phyloP scores from a whole-genome alignment of 2,113 vertebrate genomes.

The Microcebus jonahi region DNA sequence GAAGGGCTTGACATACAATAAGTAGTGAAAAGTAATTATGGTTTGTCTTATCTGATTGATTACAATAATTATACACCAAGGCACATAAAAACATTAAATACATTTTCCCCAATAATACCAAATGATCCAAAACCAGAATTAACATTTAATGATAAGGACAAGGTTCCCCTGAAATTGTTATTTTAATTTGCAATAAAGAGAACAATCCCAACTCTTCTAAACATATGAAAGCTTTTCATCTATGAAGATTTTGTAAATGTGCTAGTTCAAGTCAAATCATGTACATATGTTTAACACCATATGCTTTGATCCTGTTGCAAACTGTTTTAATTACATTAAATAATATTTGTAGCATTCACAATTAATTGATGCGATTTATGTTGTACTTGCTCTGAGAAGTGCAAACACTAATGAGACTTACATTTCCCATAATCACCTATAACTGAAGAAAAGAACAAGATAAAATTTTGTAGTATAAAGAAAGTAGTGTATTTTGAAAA shows the following conservation, averaged over 20 bases:
- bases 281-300: background rate
- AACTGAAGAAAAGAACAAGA: background rate
- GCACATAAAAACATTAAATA: background rate
- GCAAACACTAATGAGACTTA: background rate
- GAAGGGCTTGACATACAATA: background rate
- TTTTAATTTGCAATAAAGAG: background rate
- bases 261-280: background rate
- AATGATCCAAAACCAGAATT: background rate
- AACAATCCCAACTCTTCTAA: background rate
- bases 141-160: background rate
- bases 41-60: background rate
- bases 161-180: background rate
- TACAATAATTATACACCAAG: background rate
- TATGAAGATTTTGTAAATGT: background rate
- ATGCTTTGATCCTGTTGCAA: background rate
- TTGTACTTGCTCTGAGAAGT: background rate
- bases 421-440: background rate
- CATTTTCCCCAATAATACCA: background rate
- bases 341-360: background rate
- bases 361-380: background rate
- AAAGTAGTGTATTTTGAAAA: constrained; percentile 52
- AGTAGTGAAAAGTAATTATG: background rate
- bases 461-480: constrained; percentile 35
- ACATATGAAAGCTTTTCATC: background rate
- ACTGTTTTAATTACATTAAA: background rate